Evolutionary conservation across 1,140 invertebrate genomes (phyloP).

Genomic region (Brachionus paranguensis): DNA sequence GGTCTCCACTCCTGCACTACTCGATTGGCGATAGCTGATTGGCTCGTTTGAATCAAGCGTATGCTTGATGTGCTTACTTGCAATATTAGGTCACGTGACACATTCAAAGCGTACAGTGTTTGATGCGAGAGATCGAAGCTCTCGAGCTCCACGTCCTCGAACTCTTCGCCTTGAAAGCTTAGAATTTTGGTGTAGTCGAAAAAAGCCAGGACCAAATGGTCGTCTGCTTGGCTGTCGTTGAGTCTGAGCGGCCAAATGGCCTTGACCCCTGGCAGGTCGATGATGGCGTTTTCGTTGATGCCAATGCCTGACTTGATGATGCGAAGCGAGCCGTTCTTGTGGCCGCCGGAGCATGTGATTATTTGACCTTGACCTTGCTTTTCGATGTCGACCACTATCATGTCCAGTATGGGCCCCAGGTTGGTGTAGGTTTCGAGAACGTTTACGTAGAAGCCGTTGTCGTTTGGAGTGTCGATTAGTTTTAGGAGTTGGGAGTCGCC

Average conservation of each 20-base stretch:
- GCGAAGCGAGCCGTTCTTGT: slow-evolving; percentile 89
- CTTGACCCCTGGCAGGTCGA: slow-evolving; percentile 87
- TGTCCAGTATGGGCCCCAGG: slow-evolving; percentile 91
- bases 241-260: slow-evolving; percentile 38
- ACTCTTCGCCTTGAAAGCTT: slow-evolving; percentile 73
- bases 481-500: slow-evolving; percentile 94
- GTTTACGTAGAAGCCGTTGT: slow-evolving; percentile 76
- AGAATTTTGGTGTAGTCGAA: slow-evolving; percentile 60
- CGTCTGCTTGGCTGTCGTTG: slow-evolving; percentile 40
- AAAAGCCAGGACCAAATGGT: slow-evolving; percentile 47
- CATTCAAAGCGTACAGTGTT: slow-evolving; percentile 86
- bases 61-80: slow-evolving; percentile 47
- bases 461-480: slow-evolving; percentile 75
- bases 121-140: slow-evolving; percentile 78
- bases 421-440: slow-evolving; percentile 94
- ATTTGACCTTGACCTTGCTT: slow-evolving; percentile 79
- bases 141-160: slow-evolving; percentile 84
- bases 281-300: slow-evolving; percentile 92
- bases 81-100: slow-evolving; percentile 70
- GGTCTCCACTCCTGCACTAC: slow-evolving; percentile 71
- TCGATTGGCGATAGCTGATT: not conserved
- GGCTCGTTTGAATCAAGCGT: not conserved
- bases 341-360: slow-evolving; percentile 93
- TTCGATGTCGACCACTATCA: slow-evolving; percentile 87
- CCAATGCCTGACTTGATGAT: slow-evolving; percentile 96